phyloP scores from a whole-genome alignment of 2,888 invertebrate species.

The Orgyia antiqua region DNA sequence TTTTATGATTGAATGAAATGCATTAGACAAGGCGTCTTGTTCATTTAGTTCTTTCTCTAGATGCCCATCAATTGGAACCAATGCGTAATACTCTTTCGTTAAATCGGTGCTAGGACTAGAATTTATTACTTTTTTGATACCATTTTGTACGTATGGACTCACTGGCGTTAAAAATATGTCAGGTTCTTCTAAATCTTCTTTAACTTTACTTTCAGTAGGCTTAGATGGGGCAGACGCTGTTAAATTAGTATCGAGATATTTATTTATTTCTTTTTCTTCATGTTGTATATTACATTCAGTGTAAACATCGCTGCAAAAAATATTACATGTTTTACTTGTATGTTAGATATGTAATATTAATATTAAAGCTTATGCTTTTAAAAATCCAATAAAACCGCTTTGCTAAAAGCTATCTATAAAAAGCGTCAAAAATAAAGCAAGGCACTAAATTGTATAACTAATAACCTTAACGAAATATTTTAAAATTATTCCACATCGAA shows the following conservation, averaged over 20 bases:
- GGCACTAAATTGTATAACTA: too few species aligned
- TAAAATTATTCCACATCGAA: too few species aligned
- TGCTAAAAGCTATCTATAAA: too few species aligned
- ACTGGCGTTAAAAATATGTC: conserved; percentile 69
- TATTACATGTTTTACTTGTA: too few species aligned
- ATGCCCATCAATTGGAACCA: conserved; percentile 55
- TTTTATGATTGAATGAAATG: conserved; percentile 67
- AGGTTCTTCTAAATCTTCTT: conserved; percentile 49
- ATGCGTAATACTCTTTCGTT: conserved; percentile 61
- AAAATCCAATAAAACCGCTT: too few species aligned
- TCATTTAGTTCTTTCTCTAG: conserved; percentile 72
- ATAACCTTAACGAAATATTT: too few species aligned
- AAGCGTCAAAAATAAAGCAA: too few species aligned
- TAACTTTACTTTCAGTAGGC: conserved; percentile 36
- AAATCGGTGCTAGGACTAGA: conserved; percentile 62
- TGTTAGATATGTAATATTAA: too few species aligned
- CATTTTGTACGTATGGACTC: conserved; percentile 52
- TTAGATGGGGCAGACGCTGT: conserved; percentile 30
- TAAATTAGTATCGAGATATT: conserved; percentile 53
- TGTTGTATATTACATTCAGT: conserved; percentile 67
- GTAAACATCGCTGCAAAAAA: conserved; percentile 63
- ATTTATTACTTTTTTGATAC: conserved; percentile 39
- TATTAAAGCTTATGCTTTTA: too few species aligned
- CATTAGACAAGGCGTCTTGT: conserved; percentile 71
- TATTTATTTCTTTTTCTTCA: conserved; percentile 68